Evolutionary conservation across 2,888 invertebrate species (phyloP), one percentile per base, ranked within the genome.

Genomic region (Norana najaformis): DNA sequence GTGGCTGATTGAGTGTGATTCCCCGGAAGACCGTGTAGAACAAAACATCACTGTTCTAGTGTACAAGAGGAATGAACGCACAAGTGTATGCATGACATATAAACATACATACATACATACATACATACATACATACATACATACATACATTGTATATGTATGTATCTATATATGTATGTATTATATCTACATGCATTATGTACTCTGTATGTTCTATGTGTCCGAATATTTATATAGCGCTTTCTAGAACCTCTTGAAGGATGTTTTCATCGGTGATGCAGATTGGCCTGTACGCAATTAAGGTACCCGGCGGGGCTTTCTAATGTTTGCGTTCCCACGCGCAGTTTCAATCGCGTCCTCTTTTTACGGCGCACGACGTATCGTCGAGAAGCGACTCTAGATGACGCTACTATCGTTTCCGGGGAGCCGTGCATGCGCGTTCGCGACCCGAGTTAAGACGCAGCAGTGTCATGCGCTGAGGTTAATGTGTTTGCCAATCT

Each of bases 251-350:
- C 30, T 69, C 69, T 5, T 11, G 30, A n/a, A n/a, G 69, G 1
- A n/a, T n/a, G 23, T 47, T 23, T 47, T 47, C 23, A 47, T 47
- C 47, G 47, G 20, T 23, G 69, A 69, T 69, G 16, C 23, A 47
- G 23, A 69, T n/a, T 69, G 69, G 8, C n/a, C 69, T 69, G 30
- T 8, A 0, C 14, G 69, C 69, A 69, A 69, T 69, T 69, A 69
- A 69, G 69, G 6, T 69, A 11, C 69, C n/a, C 30, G 8, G 30
- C 13, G 47, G 30, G 69, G n/a, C 69, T 8, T 30, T 69, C 69
- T 69, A 69, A 69, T 69, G 69, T 69, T 69, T 69, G 69, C 69
- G 69, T 69, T 69, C 69, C 69, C 69, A 69, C 69, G 69, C n/a
- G 30, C 69, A 69, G 30, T n/a, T 69, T 30, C 69, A 30, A 8